These are phyloP conservation scores for Fukomys damarensis DNA, from an alignment of 2,113 vertebrate genomes.

Conservation along the genomic window DNA sequence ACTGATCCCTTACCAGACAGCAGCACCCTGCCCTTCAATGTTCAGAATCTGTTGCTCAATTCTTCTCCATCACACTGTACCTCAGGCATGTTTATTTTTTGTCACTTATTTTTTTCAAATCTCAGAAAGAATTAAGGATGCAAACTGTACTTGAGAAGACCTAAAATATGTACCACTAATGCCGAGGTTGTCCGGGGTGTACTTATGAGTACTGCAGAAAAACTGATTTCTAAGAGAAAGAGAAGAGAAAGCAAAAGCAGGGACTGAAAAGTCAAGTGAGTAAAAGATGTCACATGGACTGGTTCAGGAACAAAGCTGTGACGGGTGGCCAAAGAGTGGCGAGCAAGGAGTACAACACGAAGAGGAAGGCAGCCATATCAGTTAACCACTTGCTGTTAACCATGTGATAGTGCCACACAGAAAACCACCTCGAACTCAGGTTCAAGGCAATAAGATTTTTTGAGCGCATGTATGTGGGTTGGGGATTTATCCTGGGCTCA, in stretches of 20 bases:
- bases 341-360: not conserved
- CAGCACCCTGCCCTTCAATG: not conserved
- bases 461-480: not conserved
- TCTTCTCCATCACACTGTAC: not conserved
- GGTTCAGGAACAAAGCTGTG: not conserved
- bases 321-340: not conserved
- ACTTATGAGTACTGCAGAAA: not conserved
- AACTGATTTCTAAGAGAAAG: not conserved
- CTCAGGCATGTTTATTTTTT: not conserved
- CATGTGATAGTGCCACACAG: not conserved
- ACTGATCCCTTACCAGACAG: not conserved
- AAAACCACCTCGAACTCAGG: not conserved
- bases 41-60: not conserved
- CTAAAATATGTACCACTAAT: not conserved
- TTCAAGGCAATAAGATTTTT: not conserved
- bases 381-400: not conserved
- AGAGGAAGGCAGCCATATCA: not conserved
- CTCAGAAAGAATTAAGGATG: not conserved
- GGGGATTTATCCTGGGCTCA: not conserved
- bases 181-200: not conserved
- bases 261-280: not conserved
- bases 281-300: not conserved
- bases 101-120: not conserved
- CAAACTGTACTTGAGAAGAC: not conserved
- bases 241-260: not conserved